Percentiles rank a stretch among this genome's conserved stretches.
phyloP scores from a whole-genome alignment of 2,797 vertebrate species.

The Phataginus tetradactyla region DNA sequence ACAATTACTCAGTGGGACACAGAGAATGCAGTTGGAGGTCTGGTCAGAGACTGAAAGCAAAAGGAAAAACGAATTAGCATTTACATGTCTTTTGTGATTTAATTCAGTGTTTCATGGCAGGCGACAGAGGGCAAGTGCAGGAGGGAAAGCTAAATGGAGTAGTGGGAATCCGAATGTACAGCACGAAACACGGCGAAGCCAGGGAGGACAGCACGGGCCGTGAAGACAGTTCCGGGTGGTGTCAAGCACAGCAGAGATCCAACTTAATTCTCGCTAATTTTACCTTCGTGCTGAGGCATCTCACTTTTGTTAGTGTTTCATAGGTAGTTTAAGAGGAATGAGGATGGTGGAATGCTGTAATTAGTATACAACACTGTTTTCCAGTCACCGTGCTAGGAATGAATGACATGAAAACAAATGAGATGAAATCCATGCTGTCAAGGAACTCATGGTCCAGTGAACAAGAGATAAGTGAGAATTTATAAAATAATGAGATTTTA shows the following conservation, averaged over 20 bases:
- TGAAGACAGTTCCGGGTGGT: background rate
- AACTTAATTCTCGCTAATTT: background rate
- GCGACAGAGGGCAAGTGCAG: background rate
- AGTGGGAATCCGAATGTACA: background rate
- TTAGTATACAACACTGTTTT: background rate
- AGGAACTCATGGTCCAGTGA: background rate
- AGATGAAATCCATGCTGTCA: background rate
- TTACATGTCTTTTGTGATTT: background rate
- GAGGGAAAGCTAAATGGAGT: background rate
- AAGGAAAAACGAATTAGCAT: background rate
- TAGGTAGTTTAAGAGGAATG: background rate
- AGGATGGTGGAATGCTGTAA: background rate
- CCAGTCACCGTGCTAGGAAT: background rate
- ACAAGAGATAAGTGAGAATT: background rate
- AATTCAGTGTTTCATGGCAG: background rate
- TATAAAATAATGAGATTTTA: background rate
- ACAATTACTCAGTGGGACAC: background rate
- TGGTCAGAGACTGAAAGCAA: background rate
- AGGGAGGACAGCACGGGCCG: accelerated
- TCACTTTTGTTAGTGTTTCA: background rate
- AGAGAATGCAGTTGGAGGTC: background rate
- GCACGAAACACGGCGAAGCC: background rate
- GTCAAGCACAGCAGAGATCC: background rate
- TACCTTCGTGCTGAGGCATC: background rate
- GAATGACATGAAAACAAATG: background rate